Conservation (phyloP, 2,888 invertebrate species). For the Dasysyrphus tricinctus region DNA sequence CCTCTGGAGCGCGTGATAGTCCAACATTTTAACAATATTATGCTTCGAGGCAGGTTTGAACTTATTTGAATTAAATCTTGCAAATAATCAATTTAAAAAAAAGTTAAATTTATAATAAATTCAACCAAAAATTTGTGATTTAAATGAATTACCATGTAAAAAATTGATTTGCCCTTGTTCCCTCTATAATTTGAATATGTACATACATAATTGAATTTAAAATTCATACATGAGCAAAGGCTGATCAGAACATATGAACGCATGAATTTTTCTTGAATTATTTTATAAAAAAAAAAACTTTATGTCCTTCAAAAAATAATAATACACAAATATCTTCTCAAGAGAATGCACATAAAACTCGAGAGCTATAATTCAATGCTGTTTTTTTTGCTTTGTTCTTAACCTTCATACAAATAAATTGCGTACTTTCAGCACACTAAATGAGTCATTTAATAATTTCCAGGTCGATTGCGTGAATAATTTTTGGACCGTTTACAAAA, state of each 20-base stretch:
- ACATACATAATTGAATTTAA: neutral
- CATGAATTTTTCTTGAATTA: neutral
- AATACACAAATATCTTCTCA: neutral
- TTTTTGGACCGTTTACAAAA: neutral
- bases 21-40: no score
- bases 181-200: neutral
- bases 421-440: neutral
- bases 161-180: no score
- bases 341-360: neutral
- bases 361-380: neutral
- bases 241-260: neutral
- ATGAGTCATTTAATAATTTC: conserved; percentile 2
- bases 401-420: neutral
- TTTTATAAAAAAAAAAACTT: neutral
- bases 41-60: no score
- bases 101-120: no score
- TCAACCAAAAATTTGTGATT: no score
- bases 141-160: no score
- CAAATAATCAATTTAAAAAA: no score
- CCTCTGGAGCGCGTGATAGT: no score
- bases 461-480: conserved; percentile 9
- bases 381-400: no score
- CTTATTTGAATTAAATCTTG: no score
- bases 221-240: neutral
- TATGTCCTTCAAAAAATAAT: neutral